A percentile compares a stretch with the other conserved stretches of the same genome.
These are phyloP conservation scores for Gallirallus australis DNA, from an alignment of 2,797 vertebrate species.

Conservation along the genomic window DNA sequence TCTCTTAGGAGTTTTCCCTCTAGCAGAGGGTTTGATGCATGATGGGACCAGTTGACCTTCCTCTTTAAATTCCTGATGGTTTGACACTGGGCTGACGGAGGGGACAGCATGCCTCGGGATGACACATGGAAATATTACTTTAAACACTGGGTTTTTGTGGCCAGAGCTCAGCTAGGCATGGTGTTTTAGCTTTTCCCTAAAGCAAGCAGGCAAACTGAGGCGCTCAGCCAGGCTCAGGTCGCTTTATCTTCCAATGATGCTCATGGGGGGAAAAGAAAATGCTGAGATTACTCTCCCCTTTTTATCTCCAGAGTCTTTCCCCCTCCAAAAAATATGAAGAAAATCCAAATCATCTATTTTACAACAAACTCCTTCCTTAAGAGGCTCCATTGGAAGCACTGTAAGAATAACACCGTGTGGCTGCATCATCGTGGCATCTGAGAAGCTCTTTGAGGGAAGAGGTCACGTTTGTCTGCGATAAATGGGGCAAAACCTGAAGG, in stretches of 20 bases:
- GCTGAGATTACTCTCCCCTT: background rate
- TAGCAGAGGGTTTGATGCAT: background rate
- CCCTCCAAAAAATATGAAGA: background rate
- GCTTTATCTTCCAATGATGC: background rate
- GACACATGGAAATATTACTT: background rate
- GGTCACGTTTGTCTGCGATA: background rate
- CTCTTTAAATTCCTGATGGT: background rate
- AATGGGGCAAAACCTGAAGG: background rate
- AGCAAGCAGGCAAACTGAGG: background rate
- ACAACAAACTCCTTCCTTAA: background rate
- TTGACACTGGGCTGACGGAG: rapidly evolving
- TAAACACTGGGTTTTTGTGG: background rate
- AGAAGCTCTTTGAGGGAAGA: background rate
- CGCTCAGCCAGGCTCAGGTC: rapidly evolving
- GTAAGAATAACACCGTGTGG: rapidly evolving
- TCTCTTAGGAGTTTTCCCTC: background rate
- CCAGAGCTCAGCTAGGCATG: background rate
- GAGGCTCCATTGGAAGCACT: background rate
- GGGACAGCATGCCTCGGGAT: background rate
- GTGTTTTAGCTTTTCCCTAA: background rate
- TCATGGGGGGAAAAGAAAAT: background rate
- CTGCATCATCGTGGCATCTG: background rate
- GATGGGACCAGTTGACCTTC: background rate
- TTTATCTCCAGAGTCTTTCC: background rate
- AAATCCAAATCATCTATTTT: background rate